Evolutionary conservation across 2,888 invertebrate species (phyloP), one percentile per base, ranked within the genome.

Genomic region (Zygaena filipendulae): DNA sequence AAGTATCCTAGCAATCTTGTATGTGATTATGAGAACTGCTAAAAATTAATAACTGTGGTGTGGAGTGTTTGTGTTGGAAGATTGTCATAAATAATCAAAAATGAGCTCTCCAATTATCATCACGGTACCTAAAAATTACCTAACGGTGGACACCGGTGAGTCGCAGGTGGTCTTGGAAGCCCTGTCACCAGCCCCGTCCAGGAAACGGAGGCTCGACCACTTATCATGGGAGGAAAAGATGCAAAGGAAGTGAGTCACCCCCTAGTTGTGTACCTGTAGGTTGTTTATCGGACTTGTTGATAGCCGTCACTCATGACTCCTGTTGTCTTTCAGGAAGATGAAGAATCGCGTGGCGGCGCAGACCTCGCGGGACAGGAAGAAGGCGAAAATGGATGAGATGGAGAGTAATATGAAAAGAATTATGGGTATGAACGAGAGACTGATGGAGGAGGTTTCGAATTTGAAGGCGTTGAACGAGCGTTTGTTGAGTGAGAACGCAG

Each of bases 261-360:
- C n/a, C n/a, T n/a, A n/a, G n/a, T n/a, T n/a, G n/a, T n/a, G n/a
- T n/a, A n/a, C n/a, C n/a, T n/a, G n/a, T n/a, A n/a, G n/a, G n/a
- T n/a, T n/a, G n/a, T n/a, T n/a, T n/a, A n/a, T n/a, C n/a, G n/a
- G n/a, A n/a, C n/a, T n/a, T n/a, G n/a, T n/a, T n/a, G n/a, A n/a
- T n/a, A n/a, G n/a, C n/a, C n/a, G n/a, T n/a, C n/a, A n/a, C n/a
- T n/a, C n/a, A n/a, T n/a, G n/a, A n/a, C n/a, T 13, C 11, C 35
- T 41, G 26, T 33, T 14, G 23, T 31, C 25, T 34, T 75, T 13
- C 64, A 95, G 97, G 63, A 97, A 97, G 75, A 63, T 97, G 48
- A 97, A 97, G 66, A 97, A 97, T 63, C 85, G 97, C 42, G 95
- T 97, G 13, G 97, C 98, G 16, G 98, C 98, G 2, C 98, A 98